Evolutionary conservation across 1,140 invertebrate genomes (phyloP).

Genomic region (Phocides pigmalion): DNA sequence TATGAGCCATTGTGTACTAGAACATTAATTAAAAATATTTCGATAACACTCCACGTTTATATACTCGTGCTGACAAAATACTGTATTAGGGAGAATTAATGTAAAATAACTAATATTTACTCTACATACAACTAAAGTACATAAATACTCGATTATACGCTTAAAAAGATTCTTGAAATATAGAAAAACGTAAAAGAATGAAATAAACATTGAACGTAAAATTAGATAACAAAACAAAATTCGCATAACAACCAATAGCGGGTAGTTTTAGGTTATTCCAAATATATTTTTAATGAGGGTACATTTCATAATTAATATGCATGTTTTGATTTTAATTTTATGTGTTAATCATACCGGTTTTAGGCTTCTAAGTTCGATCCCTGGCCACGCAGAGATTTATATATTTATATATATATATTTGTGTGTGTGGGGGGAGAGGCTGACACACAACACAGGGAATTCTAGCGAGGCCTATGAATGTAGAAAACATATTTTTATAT

Average conservation of each 20-base stretch:
- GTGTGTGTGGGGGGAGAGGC: no score
- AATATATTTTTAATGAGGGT: no score
- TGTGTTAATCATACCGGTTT: no score
- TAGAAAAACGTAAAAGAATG: slow-evolving; percentile 58
- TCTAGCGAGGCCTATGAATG: no score
- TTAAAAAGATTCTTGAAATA: slow-evolving; percentile 59
- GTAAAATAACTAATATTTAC: slow-evolving; percentile 74
- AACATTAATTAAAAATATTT: slow-evolving; percentile 29
- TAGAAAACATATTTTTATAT: no score
- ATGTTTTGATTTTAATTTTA: background rate
- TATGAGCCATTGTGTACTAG: slow-evolving; percentile 38
- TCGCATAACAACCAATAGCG: slow-evolving; percentile 71
- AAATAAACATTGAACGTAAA: slow-evolving; percentile 72
- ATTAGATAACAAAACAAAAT: slow-evolving; percentile 78
- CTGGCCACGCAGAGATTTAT: no score
- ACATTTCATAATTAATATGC: slow-evolving; percentile 3
- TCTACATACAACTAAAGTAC: slow-evolving; percentile 71
- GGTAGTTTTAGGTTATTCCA: background rate
- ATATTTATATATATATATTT: no score
- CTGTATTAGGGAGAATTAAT: slow-evolving; percentile 57
- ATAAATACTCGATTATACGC: slow-evolving; percentile 74
- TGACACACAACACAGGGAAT: no score
- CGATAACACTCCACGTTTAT: slow-evolving; percentile 60
- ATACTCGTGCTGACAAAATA: slow-evolving; percentile 54
- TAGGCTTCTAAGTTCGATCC: no score